Evolutionary conservation across 2,113 vertebrate species (phyloP).

Genomic region (Eulemur rufifrons): DNA sequence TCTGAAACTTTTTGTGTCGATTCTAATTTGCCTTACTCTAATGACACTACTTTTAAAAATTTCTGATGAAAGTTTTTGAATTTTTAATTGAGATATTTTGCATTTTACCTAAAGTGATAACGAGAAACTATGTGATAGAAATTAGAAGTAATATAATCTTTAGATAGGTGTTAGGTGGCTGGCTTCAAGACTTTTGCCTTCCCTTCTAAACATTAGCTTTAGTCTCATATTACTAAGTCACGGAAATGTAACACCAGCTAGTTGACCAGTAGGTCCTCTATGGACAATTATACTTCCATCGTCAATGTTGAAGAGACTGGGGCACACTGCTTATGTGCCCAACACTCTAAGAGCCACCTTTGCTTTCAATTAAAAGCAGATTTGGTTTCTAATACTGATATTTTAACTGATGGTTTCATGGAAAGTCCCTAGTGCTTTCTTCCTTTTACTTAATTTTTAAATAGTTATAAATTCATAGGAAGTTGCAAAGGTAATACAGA

Average conservation of each 20-base stretch:
- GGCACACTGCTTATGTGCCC: too few species aligned
- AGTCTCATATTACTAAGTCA: neutral
- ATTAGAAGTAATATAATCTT: conserved; percentile 28
- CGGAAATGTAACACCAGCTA: neutral
- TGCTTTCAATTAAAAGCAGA: neutral
- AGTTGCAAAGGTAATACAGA: neutral
- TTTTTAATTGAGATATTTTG: conserved; percentile 66
- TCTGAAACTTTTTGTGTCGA: conserved; percentile 50
- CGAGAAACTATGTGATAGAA: neutral
- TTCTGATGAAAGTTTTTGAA: conserved; percentile 54
- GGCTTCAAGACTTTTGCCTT: neutral
- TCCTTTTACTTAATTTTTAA: neutral
- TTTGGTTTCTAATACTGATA: neutral
- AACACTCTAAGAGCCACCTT: neutral
- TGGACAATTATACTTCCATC: neutral
- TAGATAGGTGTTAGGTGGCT: neutral
- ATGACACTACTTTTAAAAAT: conserved; percentile 48
- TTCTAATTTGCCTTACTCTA: conserved; percentile 57
- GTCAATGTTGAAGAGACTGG: neutral
- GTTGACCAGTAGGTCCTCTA: neutral
- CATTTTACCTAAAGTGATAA: conserved; percentile 54
- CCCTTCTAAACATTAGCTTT: neutral
- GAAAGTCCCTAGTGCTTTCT: neutral
- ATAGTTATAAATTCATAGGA: conserved; percentile 15
- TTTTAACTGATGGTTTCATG: neutral